Conservation (phyloP, 1,140 invertebrate genomes). For the Drosophila sproati region DNA sequence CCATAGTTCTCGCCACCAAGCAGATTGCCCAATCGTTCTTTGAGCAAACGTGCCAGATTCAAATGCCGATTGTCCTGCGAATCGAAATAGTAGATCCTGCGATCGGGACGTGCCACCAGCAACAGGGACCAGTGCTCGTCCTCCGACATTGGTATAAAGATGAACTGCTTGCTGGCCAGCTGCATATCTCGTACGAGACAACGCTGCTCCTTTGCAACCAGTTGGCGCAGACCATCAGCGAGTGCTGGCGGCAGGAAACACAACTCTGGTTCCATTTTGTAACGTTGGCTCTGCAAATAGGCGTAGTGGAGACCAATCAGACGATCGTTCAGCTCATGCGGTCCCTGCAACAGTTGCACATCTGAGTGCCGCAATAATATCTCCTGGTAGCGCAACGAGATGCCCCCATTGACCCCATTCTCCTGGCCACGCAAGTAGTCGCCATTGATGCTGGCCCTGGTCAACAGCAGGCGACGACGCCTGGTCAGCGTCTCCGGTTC, state of each 20-base stretch:
- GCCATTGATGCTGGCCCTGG: background rate
- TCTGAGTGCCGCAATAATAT: slow-evolving; percentile 36
- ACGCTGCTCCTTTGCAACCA: slow-evolving; percentile 5
- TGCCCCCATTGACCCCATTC: no score
- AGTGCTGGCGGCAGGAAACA: slow-evolving; percentile 31
- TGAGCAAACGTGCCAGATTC: slow-evolving; percentile 16
- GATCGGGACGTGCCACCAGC: slow-evolving; percentile 48
- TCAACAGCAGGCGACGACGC: background rate
- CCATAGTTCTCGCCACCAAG: slow-evolving; percentile 16
- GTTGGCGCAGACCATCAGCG: background rate
- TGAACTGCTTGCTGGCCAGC: slow-evolving; percentile 25
- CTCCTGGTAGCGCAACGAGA: slow-evolving; percentile 37
- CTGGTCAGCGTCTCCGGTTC: background rate
- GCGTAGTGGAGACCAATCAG: slow-evolving; percentile 39
- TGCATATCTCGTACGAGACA: slow-evolving; percentile 1
- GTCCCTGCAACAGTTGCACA: slow-evolving; percentile 32
- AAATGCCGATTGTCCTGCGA: slow-evolving; percentile 44
- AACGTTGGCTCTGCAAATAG: slow-evolving; percentile 36
- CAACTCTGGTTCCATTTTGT: slow-evolving; percentile 18
- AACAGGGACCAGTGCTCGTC: slow-evolving; percentile 48
- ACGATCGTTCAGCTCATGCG: slow-evolving; percentile 31
- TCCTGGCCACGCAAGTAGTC: background rate
- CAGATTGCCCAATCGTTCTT: slow-evolving; percentile 13
- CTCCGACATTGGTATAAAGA: slow-evolving; percentile 37
- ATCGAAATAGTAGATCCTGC: slow-evolving; percentile 46